A percentile compares a stretch with the other conserved stretches of the same genome.
These are phyloP conservation scores for Montifringilla adamsi DNA, from an alignment of 2,113 vertebrate species.

Conservation along the genomic window DNA sequence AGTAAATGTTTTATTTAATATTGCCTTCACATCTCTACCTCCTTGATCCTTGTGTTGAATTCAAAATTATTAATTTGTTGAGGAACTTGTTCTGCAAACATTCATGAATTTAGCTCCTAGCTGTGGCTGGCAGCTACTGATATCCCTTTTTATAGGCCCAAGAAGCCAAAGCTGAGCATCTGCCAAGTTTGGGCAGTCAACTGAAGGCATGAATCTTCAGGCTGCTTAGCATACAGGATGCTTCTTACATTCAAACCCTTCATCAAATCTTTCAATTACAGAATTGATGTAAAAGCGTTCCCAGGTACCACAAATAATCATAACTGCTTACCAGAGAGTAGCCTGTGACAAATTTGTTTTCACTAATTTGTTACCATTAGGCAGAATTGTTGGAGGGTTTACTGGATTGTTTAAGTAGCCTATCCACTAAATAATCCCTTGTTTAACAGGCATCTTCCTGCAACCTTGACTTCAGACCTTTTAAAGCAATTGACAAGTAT, in stretches of 20 bases:
- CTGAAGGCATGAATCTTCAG: neutral
- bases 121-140: neutral
- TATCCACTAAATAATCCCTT: neutral
- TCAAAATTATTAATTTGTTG: neutral
- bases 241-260: neutral
- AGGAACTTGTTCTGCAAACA: neutral
- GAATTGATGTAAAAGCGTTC: neutral
- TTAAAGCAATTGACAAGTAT: neutral
- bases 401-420: neutral
- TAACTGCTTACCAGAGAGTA: neutral
- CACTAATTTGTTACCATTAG: neutral
- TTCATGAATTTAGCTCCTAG: neutral
- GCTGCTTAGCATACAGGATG: neutral
- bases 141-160: neutral
- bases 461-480: neutral
- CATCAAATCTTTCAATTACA: neutral
- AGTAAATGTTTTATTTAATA: neutral
- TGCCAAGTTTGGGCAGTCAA: neutral
- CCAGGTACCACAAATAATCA: neutral
- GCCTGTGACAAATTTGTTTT: neutral
- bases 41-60: neutral
- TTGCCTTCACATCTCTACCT: neutral
- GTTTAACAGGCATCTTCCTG: neutral
- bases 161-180: neutral
- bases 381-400: neutral